Evolutionary conservation across 1,140 invertebrate species (phyloP).

Genomic region (Calephelis nemesis): DNA sequence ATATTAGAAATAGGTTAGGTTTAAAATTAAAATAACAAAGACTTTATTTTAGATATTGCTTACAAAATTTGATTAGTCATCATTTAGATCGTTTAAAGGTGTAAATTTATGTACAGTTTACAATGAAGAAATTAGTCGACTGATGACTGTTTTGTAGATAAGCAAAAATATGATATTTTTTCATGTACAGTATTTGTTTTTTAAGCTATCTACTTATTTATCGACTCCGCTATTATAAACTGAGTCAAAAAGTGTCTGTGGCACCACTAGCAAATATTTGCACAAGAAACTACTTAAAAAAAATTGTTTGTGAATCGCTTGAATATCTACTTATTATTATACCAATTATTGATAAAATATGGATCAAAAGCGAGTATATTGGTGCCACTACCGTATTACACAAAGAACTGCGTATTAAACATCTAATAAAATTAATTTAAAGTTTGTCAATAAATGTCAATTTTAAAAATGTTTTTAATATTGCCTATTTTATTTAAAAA

Average conservation of each 20-base stretch:
- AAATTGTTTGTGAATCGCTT: not conserved
- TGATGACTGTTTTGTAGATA: conserved; percentile 50
- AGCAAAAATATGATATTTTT: conserved; percentile 44
- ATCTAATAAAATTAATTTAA: too few species aligned
- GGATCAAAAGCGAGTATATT: too few species aligned
- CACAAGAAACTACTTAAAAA: not conserved
- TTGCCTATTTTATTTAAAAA: too few species aligned
- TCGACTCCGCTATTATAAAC: conserved; percentile 30
- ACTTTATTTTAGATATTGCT: conserved; percentile 40
- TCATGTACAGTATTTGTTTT: conserved; percentile 56
- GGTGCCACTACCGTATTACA: too few species aligned
- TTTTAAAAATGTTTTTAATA: too few species aligned
- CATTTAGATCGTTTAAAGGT: conserved; percentile 21
- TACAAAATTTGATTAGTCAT: conserved; percentile 32
- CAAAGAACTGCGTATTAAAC: too few species aligned
- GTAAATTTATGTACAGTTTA: conserved; percentile 40
- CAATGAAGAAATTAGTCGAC: conserved; percentile 19
- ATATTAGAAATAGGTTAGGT: conserved; percentile 20
- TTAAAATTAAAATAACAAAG: conserved; percentile 30
- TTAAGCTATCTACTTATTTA: conserved; percentile 56
- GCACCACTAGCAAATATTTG: not conserved
- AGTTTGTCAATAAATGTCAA: too few species aligned
- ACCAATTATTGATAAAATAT: too few species aligned
- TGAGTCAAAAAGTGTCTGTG: conserved; percentile 1
- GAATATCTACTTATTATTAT: too few species aligned